These are phyloP conservation scores for Dissostichus mawsoni DNA, from an alignment of 2,113 vertebrate species.

Conservation along the genomic window DNA sequence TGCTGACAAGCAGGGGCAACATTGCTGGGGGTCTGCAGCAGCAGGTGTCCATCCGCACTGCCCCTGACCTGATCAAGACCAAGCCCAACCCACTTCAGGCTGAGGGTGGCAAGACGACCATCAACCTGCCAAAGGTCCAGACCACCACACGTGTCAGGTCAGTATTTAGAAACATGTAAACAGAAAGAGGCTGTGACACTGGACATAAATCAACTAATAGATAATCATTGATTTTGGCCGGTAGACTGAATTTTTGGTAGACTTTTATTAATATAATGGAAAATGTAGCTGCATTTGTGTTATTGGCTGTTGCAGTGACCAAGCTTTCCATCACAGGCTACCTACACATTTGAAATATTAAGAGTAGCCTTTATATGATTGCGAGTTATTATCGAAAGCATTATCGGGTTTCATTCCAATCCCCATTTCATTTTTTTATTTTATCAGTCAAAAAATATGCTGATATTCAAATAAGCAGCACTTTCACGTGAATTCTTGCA, in stretches of 20 bases:
- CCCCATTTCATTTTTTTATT: too few species aligned
- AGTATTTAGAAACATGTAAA: constrained; percentile 33
- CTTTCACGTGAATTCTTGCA: neutral
- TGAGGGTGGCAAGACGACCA: constrained; percentile 88
- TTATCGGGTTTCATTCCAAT: neutral
- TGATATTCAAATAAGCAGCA: neutral
- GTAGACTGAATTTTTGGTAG: neutral
- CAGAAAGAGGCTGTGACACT: neutral
- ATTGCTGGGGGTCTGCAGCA: constrained; percentile 97
- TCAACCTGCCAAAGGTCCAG: constrained; percentile 91
- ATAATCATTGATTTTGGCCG: too few species aligned
- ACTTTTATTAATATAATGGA: neutral
- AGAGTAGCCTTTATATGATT: neutral
- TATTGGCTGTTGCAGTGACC: constrained; percentile 8
- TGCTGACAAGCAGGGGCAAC: constrained; percentile 94
- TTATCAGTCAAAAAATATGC: too few species aligned
- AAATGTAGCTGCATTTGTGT: constrained; percentile 23
- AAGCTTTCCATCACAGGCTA: neutral
- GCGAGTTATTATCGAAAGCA: too few species aligned
- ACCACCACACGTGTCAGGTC: constrained; percentile 89
- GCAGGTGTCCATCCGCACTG: constrained; percentile 96
- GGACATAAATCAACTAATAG: too few species aligned
- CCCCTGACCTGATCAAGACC: constrained; percentile 92
- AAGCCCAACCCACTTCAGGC: constrained; percentile 90
- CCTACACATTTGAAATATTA: too few species aligned